Evolutionary conservation across 1,140 invertebrate species (phyloP), one percentile per base, ranked within the genome.

Genomic region (Saccostrea glomerata): DNA sequence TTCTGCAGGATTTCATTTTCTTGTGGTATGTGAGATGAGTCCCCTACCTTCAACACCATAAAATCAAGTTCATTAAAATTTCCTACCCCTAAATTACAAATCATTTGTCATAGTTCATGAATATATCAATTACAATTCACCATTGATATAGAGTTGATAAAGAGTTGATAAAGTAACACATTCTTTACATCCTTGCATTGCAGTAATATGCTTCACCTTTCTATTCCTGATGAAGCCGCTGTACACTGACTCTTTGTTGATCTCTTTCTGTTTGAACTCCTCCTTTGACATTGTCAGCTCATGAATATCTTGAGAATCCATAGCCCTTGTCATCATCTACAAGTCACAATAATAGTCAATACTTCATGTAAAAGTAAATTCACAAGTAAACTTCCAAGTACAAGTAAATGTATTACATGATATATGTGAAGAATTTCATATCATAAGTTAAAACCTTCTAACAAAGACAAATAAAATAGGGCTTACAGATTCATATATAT

Each of bases 251-350:
- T 95, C 93, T 66, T 93, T 92, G 86, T 94, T 94, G 86, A 93
- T 93, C 86, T 95, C 94, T 89, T 93, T 94, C 89, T 93, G 90
- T 89, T 95, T 94, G 92, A 95, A 95, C 70, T 95, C 93, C 23
- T 95, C 94, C 89, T 95, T 94, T 11, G 94, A 94, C 56, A 95
- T 95, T 1, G 89, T 92, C 70, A 95, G 88, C 87, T 95, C 95
- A 89, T 95, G 94, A 6, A 95, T 94, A 91, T 95, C 94, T 84
- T 92, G 91, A 1, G 93, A 93, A 47, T 93, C 93, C 55, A 85
- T 90, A 17, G 94, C 91, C 88, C 93, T 93, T 13, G 94, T 93
- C 82, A 95, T 94, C 94, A 95, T 95, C 94, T 95, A 66, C 7
- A 87, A 92, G 87, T 77, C n/a, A 20, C 17, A 63, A 11, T 63